Evolutionary conservation across 2,888 invertebrate species (phyloP), one percentile per base, ranked within the genome.

Genomic region (Yponomeuta plumbellus): DNA sequence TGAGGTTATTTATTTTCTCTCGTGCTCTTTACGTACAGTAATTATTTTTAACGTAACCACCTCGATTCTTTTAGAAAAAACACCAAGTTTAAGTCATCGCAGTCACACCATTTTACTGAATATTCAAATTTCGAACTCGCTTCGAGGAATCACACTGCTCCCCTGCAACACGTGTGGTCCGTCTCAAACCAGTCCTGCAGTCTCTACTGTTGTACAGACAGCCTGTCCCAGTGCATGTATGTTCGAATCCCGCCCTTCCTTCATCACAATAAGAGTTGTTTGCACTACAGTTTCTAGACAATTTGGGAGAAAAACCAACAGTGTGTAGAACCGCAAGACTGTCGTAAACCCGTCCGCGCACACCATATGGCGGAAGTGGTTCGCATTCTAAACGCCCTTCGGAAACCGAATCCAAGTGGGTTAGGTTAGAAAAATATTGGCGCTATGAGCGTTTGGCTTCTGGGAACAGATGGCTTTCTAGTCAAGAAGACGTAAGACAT

Each of bases 291-390:
- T 34, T 34, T 52, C 17, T 52, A 52, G 17, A 17, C 44, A 52
- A 3, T 52, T 76, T 78, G 75, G 73, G 72, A 76, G 76, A 79
- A 78, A 80, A 80, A 79, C 75, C 78, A 79, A 79, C 77, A 79
- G 76, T 76, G 76, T 77, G 80, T 75, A 74, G 44, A 52, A 76
- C 79, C 80, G 74, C 80, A 76, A 74, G 76, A 74, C 77, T 74
- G 72, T 75, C 77, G 77, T 76, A 76, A 76, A 77, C 71, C 39
- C 66, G 69, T 70, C 72, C 70, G 68, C 71, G 77, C 73, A 71
- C 65, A 74, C 85, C 86, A 86, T 79, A 84, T 85, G 87, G 84
- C 85, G 86, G 86, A 85, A 85, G 81, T 75, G 68, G 66, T 66
- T 57, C 26, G 66, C 66, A 61, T 61, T 52, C 44, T 52, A 52